A percentile compares a stretch with the other conserved stretches of the same genome.
Conservation (phyloP, 2,797 vertebrate species). For the Falco berigora region DNA sequence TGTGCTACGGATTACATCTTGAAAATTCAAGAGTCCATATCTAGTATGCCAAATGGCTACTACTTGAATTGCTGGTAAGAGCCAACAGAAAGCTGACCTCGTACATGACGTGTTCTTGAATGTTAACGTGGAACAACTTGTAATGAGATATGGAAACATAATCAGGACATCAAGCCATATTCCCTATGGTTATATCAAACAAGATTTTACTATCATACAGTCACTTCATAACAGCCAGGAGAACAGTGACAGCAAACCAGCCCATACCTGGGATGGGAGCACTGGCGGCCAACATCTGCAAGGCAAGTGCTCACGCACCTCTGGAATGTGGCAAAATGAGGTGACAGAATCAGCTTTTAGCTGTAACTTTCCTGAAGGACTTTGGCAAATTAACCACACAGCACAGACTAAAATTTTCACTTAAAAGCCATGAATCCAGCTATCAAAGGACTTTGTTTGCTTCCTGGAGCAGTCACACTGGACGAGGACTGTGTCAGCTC, state of each 20-base stretch:
- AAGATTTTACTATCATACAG: not conserved
- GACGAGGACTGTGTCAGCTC: not conserved
- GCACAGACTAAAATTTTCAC: not conserved
- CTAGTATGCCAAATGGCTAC: not conserved
- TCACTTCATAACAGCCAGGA: not conserved
- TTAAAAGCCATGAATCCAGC: not conserved
- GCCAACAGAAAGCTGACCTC: not conserved
- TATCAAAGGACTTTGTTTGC: not conserved
- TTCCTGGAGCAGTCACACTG: not conserved
- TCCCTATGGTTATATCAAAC: not conserved
- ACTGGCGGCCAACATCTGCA: not conserved
- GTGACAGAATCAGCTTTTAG: not conserved
- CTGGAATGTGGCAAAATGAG: not conserved
- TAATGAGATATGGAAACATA: not conserved
- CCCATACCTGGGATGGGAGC: not conserved
- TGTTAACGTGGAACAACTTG: not conserved
- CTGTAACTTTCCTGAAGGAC: not conserved
- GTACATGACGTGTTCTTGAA: not conserved
- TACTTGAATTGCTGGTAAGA: not conserved
- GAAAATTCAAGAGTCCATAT: not conserved
- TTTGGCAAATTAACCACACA: not conserved
- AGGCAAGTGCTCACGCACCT: fast-evolving
- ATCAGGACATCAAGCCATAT: not conserved
- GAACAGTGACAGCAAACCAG: not conserved
- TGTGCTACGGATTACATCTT: not conserved